A percentile compares a stretch with the other conserved stretches of the same genome.
phyloP scores from a whole-genome alignment of 2,113 vertebrate species.

The Thunnus thynnus region DNA sequence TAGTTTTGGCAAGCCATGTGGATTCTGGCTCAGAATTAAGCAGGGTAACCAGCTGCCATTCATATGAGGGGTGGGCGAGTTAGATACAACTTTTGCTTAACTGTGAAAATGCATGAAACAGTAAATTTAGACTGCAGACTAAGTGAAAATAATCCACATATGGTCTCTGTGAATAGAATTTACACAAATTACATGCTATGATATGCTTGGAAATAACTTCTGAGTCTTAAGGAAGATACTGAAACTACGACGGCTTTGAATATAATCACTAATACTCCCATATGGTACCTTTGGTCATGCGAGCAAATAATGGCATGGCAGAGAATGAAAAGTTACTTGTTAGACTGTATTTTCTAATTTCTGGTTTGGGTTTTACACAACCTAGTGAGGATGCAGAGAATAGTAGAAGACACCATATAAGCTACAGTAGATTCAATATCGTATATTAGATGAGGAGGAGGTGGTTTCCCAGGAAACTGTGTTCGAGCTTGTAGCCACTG shows the following conservation, averaged over 20 bases:
- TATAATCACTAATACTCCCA: background rate
- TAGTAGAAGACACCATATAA: background rate
- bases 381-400: background rate
- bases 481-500: slow-evolving; percentile 8
- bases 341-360: background rate
- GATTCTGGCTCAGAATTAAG: slow-evolving; percentile 34
- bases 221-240: background rate
- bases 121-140: background rate
- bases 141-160: no score
- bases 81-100: slow-evolving; percentile 1
- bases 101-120: slow-evolving; percentile 13
- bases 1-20: slow-evolving; percentile 40
- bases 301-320: background rate
- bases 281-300: background rate
- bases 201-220: no score
- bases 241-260: background rate
- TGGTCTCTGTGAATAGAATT: no score
- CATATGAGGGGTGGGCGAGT: slow-evolving; percentile 13
- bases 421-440: slow-evolving; percentile 3
- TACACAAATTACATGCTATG: no score
- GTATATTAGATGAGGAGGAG: background rate
- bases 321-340: background rate
- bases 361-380: slow-evolving; percentile 6
- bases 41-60: slow-evolving; percentile 38
- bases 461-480: slow-evolving; percentile 60